Conservation (phyloP, 53 echinoderm and acorn worm species). For the Mesocentrotus franciscanus region DNA sequence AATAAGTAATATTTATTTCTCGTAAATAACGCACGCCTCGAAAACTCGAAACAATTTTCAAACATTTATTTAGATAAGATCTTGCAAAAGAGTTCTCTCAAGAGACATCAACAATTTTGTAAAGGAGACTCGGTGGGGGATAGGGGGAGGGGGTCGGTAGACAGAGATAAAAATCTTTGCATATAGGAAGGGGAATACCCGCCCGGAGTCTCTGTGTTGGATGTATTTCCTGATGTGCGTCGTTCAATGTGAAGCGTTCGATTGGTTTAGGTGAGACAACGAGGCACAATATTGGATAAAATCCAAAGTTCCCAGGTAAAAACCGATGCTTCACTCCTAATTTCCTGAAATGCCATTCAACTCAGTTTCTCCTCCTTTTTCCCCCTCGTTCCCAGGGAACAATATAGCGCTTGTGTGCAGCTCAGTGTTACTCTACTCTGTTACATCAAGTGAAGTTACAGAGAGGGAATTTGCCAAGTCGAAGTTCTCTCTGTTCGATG, state of each 20-base stretch:
- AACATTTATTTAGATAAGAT: no score
- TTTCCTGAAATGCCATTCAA: conserved; percentile 31
- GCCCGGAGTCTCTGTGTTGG: background rate
- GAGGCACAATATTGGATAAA: background rate
- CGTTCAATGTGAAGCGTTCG: background rate
- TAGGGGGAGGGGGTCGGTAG: background rate
- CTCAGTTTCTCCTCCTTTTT: background rate
- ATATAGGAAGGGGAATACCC: conserved; percentile 21
- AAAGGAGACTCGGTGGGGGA: no score
- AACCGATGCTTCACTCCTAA: background rate
- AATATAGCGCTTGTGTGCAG: background rate
- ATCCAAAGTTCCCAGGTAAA: conserved; percentile 15
- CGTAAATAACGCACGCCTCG: no score
- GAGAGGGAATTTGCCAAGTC: background rate
- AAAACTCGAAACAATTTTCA: no score
- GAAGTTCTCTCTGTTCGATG: background rate
- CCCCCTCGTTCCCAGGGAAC: background rate
- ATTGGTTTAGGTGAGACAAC: background rate
- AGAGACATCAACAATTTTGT: no score
- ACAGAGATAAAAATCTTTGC: background rate
- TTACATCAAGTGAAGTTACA: background rate
- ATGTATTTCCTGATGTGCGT: background rate
- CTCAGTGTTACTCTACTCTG: background rate
- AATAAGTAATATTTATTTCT: no score
- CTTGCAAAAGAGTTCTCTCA: no score